phyloP scores from a whole-genome alignment of 1,140 invertebrate species.

The Bombus turneri region DNA sequence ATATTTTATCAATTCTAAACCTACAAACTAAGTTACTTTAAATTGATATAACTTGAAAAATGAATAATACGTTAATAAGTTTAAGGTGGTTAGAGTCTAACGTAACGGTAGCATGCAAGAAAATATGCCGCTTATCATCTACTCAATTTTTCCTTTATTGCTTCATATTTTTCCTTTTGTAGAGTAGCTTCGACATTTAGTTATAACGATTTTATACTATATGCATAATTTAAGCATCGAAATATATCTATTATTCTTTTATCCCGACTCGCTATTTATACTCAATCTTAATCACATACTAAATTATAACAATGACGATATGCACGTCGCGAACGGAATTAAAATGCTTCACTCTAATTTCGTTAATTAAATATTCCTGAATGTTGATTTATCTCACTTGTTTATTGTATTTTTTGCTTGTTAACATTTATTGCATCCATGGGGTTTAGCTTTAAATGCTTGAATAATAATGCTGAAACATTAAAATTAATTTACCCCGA shows the following conservation, averaged over 20 bases:
- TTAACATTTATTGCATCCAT: constrained; percentile 44
- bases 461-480: constrained; percentile 33
- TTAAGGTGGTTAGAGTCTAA: constrained; percentile 72
- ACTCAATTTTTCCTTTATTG: constrained; percentile 54
- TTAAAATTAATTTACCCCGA: not conserved
- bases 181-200: constrained; percentile 15
- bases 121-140: constrained; percentile 65
- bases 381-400: constrained; percentile 2
- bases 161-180: constrained; percentile 48
- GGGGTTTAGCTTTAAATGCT: constrained; percentile 38
- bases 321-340: not conserved
- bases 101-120: constrained; percentile 72
- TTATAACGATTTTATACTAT: not conserved
- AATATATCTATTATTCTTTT: constrained; percentile 10
- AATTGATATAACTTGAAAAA: not conserved
- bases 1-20: not conserved
- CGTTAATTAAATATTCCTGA: not conserved
- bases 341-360: constrained; percentile 25
- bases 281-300: not conserved
- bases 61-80: constrained; percentile 11
- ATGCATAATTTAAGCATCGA: not conserved
- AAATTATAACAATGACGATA: not conserved
- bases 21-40: not conserved
- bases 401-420: constrained; percentile 29
- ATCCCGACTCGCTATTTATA: not conserved